Percentiles rank a stretch among this genome's conserved stretches.
These are phyloP conservation scores for Phylloscopus trochiloides DNA, from an alignment of 2,113 vertebrate genomes.

Conservation along the genomic window DNA sequence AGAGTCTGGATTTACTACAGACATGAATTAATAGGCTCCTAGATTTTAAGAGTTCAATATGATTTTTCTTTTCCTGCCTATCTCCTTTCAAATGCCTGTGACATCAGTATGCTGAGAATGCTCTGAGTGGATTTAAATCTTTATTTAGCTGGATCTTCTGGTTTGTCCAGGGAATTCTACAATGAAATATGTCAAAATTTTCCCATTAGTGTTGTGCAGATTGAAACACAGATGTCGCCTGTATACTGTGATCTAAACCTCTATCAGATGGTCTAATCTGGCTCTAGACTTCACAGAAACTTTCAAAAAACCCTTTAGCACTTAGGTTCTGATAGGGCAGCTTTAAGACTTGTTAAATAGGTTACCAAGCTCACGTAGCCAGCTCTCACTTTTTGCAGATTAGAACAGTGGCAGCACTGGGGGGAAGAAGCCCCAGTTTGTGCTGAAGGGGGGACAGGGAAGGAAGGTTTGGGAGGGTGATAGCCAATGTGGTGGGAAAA, in stretches of 20 bases:
- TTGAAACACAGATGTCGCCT: constrained; percentile 56
- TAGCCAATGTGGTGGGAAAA: background rate
- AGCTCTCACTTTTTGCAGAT: background rate
- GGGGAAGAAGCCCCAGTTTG: background rate
- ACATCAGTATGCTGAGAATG: constrained; percentile 13
- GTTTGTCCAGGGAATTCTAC: constrained; percentile 27
- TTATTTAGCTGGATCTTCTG: constrained; percentile 58
- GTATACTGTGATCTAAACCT: constrained; percentile 20
- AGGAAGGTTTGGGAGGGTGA: background rate
- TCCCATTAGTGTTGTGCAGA: constrained; percentile 36
- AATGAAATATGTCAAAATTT: constrained; percentile 33
- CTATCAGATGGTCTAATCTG: constrained; percentile 49
- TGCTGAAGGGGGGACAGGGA: background rate
- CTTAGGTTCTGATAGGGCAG: background rate
- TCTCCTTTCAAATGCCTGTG: background rate
- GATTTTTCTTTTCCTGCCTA: background rate
- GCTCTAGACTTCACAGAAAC: background rate
- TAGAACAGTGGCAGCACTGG: background rate
- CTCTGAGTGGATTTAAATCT: constrained; percentile 41
- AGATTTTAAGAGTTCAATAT: background rate
- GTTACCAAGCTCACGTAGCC: background rate
- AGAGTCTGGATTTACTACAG: background rate
- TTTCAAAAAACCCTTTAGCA: constrained; percentile 31
- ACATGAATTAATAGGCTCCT: background rate
- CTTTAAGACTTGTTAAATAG: constrained; percentile 36